phyloP scores from a whole-genome alignment of 2,888 invertebrate species.

The Podotricha telesiphe region DNA sequence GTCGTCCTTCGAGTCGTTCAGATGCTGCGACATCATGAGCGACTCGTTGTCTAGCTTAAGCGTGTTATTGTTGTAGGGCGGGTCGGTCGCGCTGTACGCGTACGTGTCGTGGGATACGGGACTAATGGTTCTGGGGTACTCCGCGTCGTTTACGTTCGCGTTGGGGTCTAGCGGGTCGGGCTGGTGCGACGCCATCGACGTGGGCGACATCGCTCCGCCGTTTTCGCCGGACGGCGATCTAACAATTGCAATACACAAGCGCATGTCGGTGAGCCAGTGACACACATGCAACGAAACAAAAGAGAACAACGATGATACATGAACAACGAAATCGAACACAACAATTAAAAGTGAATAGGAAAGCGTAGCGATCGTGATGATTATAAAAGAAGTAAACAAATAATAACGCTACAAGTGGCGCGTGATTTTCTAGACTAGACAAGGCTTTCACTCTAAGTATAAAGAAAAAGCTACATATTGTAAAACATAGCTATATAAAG shows the following conservation, averaged over 20 bases:
- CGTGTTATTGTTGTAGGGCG: conserved; percentile 77
- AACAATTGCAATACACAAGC: conserved; percentile 76
- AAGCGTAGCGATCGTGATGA: conserved; percentile 58
- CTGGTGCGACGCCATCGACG: conserved; percentile 65
- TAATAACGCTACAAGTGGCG: conserved; percentile 41
- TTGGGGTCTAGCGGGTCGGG: conserved; percentile 63
- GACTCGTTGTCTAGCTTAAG: conserved; percentile 79
- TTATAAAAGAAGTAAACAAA: conserved; percentile 55
- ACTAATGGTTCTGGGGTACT: conserved; percentile 71
- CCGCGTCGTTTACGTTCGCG: conserved; percentile 57
- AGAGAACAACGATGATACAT: conserved; percentile 65
- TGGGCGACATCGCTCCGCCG: conserved; percentile 77
- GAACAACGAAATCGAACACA: conserved; percentile 62
- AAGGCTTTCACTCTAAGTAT: conserved; percentile 34
- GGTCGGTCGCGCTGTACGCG: conserved; percentile 68
- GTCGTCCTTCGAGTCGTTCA: conserved; percentile 73
- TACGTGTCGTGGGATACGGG: conserved; percentile 86
- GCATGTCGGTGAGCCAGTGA: conserved; percentile 81
- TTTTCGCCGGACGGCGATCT: conserved; percentile 78
- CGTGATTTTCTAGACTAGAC: conserved; percentile 38
- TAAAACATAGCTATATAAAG: conserved; percentile 37
- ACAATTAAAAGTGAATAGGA: conserved; percentile 60
- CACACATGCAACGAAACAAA: conserved; percentile 79
- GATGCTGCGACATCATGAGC: conserved; percentile 71
- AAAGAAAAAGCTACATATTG: conserved; percentile 27